A percentile compares a stretch with the other conserved stretches of the same genome.
Evolutionary conservation across 2,888 invertebrate genomes (phyloP).

Genomic region (Eristalinus aeneus): DNA sequence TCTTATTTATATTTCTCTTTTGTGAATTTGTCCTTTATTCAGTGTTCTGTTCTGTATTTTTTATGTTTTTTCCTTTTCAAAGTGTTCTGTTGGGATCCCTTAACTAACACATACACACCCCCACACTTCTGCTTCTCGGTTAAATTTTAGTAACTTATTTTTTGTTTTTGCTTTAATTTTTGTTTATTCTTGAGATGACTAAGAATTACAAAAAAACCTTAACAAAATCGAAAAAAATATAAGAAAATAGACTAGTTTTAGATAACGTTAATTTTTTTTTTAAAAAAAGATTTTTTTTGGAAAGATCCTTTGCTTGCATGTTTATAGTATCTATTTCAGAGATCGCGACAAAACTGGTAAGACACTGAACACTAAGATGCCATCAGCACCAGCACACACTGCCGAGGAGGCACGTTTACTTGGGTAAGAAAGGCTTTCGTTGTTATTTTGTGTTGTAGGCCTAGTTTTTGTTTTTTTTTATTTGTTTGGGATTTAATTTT

Average conservation of each 20-base stretch:
- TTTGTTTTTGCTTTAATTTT: slow-evolving; percentile 21
- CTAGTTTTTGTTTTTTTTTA: slow-evolving; percentile 20
- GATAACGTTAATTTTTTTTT: slow-evolving; percentile 71
- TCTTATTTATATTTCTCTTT: slow-evolving; percentile 1
- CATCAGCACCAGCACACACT: slow-evolving; percentile 81
- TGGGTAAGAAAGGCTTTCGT: slow-evolving; percentile 85
- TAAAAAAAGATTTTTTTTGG: slow-evolving; percentile 48
- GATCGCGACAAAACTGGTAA: slow-evolving; percentile 81
- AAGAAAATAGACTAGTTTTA: slow-evolving; percentile 36
- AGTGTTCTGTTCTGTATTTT: slow-evolving; percentile 18
- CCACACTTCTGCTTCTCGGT: background rate
- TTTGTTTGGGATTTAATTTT: slow-evolving; percentile 38
- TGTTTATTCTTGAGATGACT: slow-evolving; percentile 11
- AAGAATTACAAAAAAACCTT: background rate
- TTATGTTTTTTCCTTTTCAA: slow-evolving; percentile 6
- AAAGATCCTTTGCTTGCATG: slow-evolving; percentile 80
- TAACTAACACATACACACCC: slow-evolving; percentile 44
- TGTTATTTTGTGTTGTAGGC: slow-evolving; percentile 27
- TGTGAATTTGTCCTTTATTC: slow-evolving; percentile 11
- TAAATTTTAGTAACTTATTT: too few relatives aligned
- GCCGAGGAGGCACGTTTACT: slow-evolving; percentile 94
- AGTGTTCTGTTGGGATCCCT: slow-evolving; percentile 33
- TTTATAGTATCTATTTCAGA: slow-evolving; percentile 81
- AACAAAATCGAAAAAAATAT: background rate
- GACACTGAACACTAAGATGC: slow-evolving; percentile 81